phyloP scores from a whole-genome alignment of 2,888 invertebrate species.

The Cistogaster globosa region DNA sequence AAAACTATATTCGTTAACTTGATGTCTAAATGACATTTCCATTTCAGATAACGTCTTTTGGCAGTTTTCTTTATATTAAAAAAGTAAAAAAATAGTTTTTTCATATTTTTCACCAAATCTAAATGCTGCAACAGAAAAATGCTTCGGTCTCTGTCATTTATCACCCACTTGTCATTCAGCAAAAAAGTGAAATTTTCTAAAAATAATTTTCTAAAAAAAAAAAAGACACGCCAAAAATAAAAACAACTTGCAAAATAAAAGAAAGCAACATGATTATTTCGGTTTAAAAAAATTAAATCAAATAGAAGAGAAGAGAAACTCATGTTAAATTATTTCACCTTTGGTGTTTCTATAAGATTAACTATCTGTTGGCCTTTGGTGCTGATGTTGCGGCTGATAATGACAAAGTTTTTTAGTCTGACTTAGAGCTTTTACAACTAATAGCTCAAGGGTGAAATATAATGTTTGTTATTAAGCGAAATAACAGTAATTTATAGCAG shows the following conservation, averaged over 20 bases:
- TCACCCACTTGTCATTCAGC: constrained; percentile 30
- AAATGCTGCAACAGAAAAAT: not conserved
- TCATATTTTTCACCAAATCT: constrained; percentile 36
- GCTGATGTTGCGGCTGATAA: not conserved
- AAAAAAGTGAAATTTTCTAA: constrained; percentile 60
- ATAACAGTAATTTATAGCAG: constrained; percentile 58
- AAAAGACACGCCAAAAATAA: constrained; percentile 9
- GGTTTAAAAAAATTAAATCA: not conserved
- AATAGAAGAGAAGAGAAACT: constrained; percentile 49
- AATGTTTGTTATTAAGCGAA: constrained; percentile 50
- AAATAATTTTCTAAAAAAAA: constrained; percentile 54
- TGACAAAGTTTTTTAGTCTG: constrained; percentile 23
- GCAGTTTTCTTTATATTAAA: not conserved
- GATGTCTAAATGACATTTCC: not conserved
- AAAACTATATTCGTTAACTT: no score
- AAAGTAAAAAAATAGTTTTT: not conserved
- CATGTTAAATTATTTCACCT: constrained; percentile 66
- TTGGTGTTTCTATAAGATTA: constrained; percentile 35
- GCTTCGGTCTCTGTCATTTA: constrained; percentile 3
- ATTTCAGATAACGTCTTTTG: not conserved
- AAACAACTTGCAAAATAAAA: constrained; percentile 34
- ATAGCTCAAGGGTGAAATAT: constrained; percentile 57
- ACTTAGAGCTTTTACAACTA: constrained; percentile 39
- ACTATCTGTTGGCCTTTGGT: constrained; percentile 36
- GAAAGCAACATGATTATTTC: not conserved